A percentile compares a stretch with the other conserved stretches of the same genome.
Evolutionary conservation across 2,797 vertebrate species (phyloP).

Genomic region (Microctenopoma lineatum): DNA sequence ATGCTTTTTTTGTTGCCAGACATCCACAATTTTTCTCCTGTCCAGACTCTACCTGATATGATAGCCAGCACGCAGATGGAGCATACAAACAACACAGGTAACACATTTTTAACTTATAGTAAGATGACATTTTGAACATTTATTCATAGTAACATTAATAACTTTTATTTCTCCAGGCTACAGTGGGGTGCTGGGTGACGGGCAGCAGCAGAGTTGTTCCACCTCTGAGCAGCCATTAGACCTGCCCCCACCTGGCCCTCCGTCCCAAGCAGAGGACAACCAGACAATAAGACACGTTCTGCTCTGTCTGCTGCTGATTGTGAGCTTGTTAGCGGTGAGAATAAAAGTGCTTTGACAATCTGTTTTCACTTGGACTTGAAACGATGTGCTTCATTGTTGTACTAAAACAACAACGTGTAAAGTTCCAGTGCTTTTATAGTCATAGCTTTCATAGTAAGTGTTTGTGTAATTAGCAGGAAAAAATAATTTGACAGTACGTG

Average conservation of each 20-base stretch:
- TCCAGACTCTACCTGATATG: slow-evolving; percentile 79
- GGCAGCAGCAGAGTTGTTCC: slow-evolving; percentile 58
- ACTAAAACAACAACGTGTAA: too few relatives aligned
- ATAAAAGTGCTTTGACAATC: neutral
- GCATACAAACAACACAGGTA: slow-evolving; percentile 84
- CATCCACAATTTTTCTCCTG: slow-evolving; percentile 71
- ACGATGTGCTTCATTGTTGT: too few relatives aligned
- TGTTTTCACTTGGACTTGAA: too few relatives aligned
- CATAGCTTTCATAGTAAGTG: too few relatives aligned
- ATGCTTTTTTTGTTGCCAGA: slow-evolving; percentile 56
- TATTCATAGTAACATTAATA: too few relatives aligned
- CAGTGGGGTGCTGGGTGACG: slow-evolving; percentile 82
- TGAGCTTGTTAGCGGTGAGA: slow-evolving; percentile 94
- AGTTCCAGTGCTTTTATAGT: too few relatives aligned
- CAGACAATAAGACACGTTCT: slow-evolving; percentile 93
- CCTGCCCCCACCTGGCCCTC: slow-evolving; percentile 84
- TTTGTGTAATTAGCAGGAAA: slow-evolving; percentile 7
- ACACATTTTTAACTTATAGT: neutral
- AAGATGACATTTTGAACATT: neutral
- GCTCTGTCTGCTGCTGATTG: slow-evolving; percentile 92
- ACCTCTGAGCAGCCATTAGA: slow-evolving; percentile 80
- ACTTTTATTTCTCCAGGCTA: slow-evolving; percentile 75
- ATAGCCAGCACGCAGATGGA: slow-evolving; percentile 76
- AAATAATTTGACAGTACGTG: neutral
- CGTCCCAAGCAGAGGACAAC: slow-evolving; percentile 82